Percentiles rank a stretch among this genome's conserved stretches.
phyloP scores from a whole-genome alignment of 2,113 vertebrate species.

The Tupaia chinensis region DNA sequence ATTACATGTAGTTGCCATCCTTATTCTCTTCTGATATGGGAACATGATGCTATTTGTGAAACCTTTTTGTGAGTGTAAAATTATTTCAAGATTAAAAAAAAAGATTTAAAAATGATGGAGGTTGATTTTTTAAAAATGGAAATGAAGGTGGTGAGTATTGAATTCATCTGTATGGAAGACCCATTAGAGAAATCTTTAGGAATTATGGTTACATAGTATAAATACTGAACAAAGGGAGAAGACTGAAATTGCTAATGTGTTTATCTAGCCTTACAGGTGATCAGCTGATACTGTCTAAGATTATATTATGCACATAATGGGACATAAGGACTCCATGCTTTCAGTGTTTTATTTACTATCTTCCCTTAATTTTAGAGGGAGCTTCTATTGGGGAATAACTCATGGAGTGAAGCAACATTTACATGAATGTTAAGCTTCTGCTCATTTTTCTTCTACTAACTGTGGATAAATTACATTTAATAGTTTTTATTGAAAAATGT shows the following conservation, averaged over 20 bases:
- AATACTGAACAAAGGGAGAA: constrained; percentile 36
- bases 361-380: constrained; percentile 46
- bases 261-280: constrained; percentile 50
- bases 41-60: too few species aligned
- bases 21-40: too few species aligned
- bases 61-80: too few species aligned
- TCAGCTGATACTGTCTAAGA: constrained; percentile 18
- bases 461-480: constrained; percentile 41
- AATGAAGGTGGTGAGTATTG: background rate
- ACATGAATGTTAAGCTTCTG: constrained; percentile 26
- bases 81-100: too few species aligned
- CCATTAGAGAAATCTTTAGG: background rate
- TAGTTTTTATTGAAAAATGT: constrained; percentile 14
- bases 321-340: constrained; percentile 39
- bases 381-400: constrained; percentile 34
- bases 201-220: constrained; percentile 19
- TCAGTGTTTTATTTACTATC: constrained; percentile 27
- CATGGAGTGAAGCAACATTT: constrained; percentile 24
- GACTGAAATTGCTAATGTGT: constrained; percentile 8
- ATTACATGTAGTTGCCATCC: too few species aligned
- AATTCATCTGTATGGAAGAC: background rate
- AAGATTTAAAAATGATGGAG: too few species aligned
- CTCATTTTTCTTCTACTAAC: constrained; percentile 46
- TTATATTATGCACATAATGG: constrained; percentile 23
- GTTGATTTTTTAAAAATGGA: too few species aligned